Evolutionary conservation across 2,888 invertebrate genomes (phyloP), one percentile per base, ranked within the genome.

Genomic region (Cylloceria caligata): DNA sequence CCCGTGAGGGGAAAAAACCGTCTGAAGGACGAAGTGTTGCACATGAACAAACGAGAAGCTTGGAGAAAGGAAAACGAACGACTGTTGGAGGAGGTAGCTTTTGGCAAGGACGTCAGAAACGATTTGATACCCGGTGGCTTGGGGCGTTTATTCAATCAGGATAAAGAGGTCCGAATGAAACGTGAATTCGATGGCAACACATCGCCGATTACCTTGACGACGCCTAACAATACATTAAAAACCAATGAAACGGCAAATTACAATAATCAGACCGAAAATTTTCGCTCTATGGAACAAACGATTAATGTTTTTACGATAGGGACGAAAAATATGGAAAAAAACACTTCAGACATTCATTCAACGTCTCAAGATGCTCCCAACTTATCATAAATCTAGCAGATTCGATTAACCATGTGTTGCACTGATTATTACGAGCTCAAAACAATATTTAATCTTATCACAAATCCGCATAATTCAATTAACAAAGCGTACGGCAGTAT

Each of bases 31-130:
- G 89, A 89, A 57, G 79, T 87, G 60, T 52, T 87, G 55, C 57
- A 89, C 69, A 72, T 89, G n/a, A 89, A 87, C 67, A 88, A 89
- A 64, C 87, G 88, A 0, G 87, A 89, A 42, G 87, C 87, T 0
- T 89, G 89, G 89, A 86, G 67, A 42, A 86, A 60, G 30, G 74
- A 87, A 62, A 89, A 89, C 80, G 86, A 87, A 47, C 68, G 85
- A 27, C 85, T 88, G 49, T 73, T 89, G 45, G 88, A 89, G 30
- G 89, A 89, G 69, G 87, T 89, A 0, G 89, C 89, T 11, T 89
- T 89, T 36, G 89, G 89, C 49, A 73, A 69, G 24, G 84, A 80
- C 47, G 76, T 82, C 30, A 68, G 82, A 67, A 69, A 80, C 67
- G 83, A 84, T 55, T 45, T 74, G 39, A 30, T 24, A 34, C 16